Conservation (phyloP, 2,797 vertebrate species). For the Lacerta bilineata region DNA sequence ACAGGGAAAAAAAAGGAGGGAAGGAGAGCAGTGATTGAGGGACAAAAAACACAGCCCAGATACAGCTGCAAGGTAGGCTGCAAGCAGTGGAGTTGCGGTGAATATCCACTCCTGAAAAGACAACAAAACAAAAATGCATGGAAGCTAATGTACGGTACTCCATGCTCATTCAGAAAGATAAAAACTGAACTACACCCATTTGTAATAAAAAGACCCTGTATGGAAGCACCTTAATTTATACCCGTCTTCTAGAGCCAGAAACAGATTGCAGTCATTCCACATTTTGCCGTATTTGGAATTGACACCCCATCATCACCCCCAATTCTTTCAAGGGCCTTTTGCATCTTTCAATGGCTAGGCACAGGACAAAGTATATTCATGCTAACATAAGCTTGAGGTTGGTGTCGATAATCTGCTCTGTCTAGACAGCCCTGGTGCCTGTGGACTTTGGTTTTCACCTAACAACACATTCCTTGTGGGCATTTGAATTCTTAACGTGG, state of each 20-base stretch:
- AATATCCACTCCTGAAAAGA: too few species aligned
- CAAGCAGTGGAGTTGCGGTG: too few species aligned
- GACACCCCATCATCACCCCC: too few species aligned
- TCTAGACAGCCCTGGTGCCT: not conserved
- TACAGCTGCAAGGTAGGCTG: too few species aligned
- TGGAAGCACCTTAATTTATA: not conserved
- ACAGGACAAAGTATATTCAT: not conserved
- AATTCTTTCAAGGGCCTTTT: not conserved
- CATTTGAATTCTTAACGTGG: not conserved
- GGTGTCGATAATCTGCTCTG: not conserved
- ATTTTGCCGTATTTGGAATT: not conserved
- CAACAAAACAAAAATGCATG: too few species aligned
- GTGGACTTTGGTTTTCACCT: constrained; percentile 6
- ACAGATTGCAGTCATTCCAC: not conserved
- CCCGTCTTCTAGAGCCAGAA: not conserved
- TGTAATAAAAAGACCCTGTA: too few species aligned
- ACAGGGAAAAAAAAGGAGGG: too few species aligned
- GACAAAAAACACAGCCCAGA: too few species aligned
- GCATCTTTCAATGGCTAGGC: not conserved
- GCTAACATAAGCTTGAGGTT: not conserved
- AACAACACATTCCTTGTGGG: not conserved
- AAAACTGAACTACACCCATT: too few species aligned
- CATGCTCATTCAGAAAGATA: too few species aligned
- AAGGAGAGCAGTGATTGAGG: too few species aligned
- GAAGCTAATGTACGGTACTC: too few species aligned